Base-by-base conservation (phyloP, 2,888 invertebrate genomes). In the Aethes cnicana region DNA sequence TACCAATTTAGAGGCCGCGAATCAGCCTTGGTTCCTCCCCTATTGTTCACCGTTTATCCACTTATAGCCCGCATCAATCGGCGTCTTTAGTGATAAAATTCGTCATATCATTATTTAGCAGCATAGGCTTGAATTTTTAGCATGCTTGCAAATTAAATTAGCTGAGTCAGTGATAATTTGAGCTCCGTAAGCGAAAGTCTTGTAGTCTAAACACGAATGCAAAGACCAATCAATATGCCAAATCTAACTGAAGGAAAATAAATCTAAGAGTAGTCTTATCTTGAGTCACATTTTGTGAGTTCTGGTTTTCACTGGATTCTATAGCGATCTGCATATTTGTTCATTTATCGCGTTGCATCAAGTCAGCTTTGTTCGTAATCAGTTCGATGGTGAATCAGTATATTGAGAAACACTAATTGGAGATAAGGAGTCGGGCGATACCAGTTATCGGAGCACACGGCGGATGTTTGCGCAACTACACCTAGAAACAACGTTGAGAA, bases 401-500 rank as follows among this genome's bases (percentile, higher is more conserved):
- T 36, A 68, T 70, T 66, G 64, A 69, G 69, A 64, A 70, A 70
- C 62, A 55, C 52, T 59, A 60, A 63, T 55, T 59, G 59, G 62
- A 71, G 78, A 79, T 80, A 77, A 77, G 69, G 61, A 42, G 53
- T 47, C 57, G 57, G n/a, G 64, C 65, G 66, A 67, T 71, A 68
- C 47, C 56, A 58, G 74, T 77, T 84, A 84, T 82, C 83, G 75
- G 56, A 61, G 72, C 66, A 76, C 77, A 69, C 79, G 68, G 61
- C 79, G 82, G 81, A 81, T 83, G 84, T 81, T 84, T 83, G 77
- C 71, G 68, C 68, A 72, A 71, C 65, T 61, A 61, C 59, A 39
- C 14, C 8, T 17, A 28, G 41, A 14, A 37, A 43, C 16, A 44
- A 26, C 23, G 25, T n/a, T 11, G 46, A 26, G 39, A 52, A 44